Evolutionary conservation across 2,113 vertebrate genomes (phyloP), one percentile per base, ranked within the genome.

Genomic region (Triplophysa siluroides): DNA sequence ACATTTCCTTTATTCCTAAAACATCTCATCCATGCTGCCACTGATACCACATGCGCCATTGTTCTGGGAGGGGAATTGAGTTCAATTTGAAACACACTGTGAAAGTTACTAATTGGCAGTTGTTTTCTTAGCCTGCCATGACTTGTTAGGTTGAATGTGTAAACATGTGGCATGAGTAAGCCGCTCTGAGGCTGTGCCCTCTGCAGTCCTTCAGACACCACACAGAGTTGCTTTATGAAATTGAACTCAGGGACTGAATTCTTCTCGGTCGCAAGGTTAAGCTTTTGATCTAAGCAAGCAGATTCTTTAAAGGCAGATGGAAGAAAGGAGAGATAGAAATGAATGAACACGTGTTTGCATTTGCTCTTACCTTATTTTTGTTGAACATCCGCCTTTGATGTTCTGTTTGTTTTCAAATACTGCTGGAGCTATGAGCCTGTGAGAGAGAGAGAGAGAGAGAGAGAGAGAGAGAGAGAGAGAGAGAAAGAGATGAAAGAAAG

Each of bases 291-390:
- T 77, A 0, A 80, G 80, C 86, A 85, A 86, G 88, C 85, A 90
- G 85, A 89, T 85, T 84, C 85, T 91, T 89, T 90, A 85, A 89
- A 78, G 78, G 80, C 54, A 85, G 78, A 80, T 3, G 56, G 70
- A 33, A 79, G 87, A 69, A 58, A 86, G 87, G 81, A 85, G 69
- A 88, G 80, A 88, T 89, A 85, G 65, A 70, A 73, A 41, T 74
- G 86, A 92, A 90, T 87, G 86, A 92, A 90, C 90, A 88, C 86
- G 82, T 89, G 91, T 90, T 92, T 92, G 88, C 82, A 23, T 90
- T 92, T 87, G 87, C 84, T 86, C 86, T 80, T 83, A 88, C 86
- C 88, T 91, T 84, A 79, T 87, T 89, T 90, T 61, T 86, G 83
- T 78, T 18, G 56, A 85, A 78, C 79, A 83, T 81, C 21, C 2